Base-by-base conservation (phyloP, 2,113 vertebrate genomes). In the Maccullochella peelii region DNA sequence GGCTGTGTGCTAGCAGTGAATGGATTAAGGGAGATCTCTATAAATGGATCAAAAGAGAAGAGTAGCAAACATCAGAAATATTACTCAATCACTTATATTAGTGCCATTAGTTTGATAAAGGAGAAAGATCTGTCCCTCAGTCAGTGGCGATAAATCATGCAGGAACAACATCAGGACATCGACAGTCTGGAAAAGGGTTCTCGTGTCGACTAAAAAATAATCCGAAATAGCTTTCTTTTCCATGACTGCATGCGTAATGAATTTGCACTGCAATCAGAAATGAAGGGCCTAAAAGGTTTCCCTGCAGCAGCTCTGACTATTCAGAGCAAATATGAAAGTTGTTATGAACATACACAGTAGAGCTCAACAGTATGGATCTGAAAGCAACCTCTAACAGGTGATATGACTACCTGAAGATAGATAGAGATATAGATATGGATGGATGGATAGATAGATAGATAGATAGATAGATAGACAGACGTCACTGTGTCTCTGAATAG, bases 41-140 rank as follows among this genome's bases (percentile, higher is more conserved):
- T 83, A 90, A 91, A 85, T 65, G 72, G 77, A 89, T 89, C 36
- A 83, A 81, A 73, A 71, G n/a, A 58, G 30, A 79, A 52, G 30
- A 73, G 44, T 77, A 50, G 54, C 54, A 86, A 23, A 49, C 33
- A 76, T 73, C 23, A 82, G 36, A 71, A 79, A 65, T 14, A 30
- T 78, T n/a, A 36, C 3, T 49, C 73, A 20, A 30, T 77, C 36
- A 36, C 3, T 49, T 38, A 66, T 54, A 62, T 87, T 57, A 55
- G 49, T 42, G 47, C 55, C 50, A 73, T 73, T 83, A 58, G 18
- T 70, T 54, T 66, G 8, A 63, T 36, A 33, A 50, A 75, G 21
- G 36, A 86, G 38, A 71, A 52, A 68, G 6, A 5, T 71, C 18
- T 76, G 75, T 54, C 79, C 20, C 76, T 73, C 21, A 66, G 69